Percentiles rank a stretch among this genome's conserved stretches.
These are phyloP conservation scores for Scaptomyza cyrtandrae DNA, from an alignment of 2,888 invertebrate species.

Conservation along the genomic window DNA sequence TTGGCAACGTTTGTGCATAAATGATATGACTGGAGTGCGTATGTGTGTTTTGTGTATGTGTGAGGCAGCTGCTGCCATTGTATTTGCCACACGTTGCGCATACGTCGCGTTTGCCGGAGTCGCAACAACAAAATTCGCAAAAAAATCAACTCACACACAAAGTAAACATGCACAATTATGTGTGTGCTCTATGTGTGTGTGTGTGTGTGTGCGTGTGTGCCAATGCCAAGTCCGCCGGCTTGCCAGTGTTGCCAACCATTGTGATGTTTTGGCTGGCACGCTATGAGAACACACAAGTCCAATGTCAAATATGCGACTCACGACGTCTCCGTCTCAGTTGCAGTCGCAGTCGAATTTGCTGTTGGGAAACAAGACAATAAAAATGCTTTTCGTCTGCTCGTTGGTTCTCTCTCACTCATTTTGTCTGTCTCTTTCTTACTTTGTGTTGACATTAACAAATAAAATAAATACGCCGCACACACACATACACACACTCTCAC, in stretches of 20 bases:
- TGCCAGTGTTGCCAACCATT: constrained; percentile 73
- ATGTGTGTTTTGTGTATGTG: constrained; percentile 22
- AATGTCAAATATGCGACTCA: constrained; percentile 75
- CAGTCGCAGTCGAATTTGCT: constrained; percentile 32
- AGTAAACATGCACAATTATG: constrained; percentile 76
- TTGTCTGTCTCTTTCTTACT: neutral
- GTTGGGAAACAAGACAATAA: constrained; percentile 79
- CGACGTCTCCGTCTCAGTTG: constrained; percentile 5
- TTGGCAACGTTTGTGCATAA: constrained; percentile 79
- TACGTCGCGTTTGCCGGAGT: constrained; percentile 60
- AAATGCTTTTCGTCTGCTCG: constrained; percentile 68
- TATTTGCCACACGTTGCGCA: constrained; percentile 68
- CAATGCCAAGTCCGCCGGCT: constrained; percentile 44
- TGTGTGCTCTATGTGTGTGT: constrained; percentile 26
- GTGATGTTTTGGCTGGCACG: constrained; percentile 74
- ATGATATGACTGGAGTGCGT: constrained; percentile 58
- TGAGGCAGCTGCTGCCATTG: constrained; percentile 47
- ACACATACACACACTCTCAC: constrained; percentile 35
- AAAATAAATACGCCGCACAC: constrained; percentile 61
- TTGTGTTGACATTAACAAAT: constrained; percentile 63
- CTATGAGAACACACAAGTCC: constrained; percentile 73
- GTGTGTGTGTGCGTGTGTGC: constrained; percentile 20
- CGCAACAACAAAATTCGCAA: constrained; percentile 26
- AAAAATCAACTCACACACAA: constrained; percentile 58
- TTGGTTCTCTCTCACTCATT: constrained; percentile 39